Percentiles rank a stretch among this genome's conserved stretches.
These are phyloP conservation scores for Eublepharis macularius DNA, from an alignment of 2,113 vertebrate genomes.

Conservation along the genomic window DNA sequence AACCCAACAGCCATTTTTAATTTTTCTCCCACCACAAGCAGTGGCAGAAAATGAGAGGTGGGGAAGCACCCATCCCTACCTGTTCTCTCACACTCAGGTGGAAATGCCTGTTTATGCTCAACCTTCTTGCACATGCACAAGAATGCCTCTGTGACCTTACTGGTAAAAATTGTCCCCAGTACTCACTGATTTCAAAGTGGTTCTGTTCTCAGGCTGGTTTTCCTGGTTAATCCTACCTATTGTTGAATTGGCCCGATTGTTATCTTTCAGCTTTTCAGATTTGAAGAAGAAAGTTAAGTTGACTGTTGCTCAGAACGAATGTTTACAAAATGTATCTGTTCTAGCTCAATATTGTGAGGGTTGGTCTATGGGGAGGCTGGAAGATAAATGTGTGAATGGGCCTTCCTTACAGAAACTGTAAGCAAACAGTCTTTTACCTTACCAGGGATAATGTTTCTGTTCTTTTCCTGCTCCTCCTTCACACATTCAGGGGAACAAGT, in stretches of 20 bases:
- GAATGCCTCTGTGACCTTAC: no score
- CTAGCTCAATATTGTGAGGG: neutral
- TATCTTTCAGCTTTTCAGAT: neutral
- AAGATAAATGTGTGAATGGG: neutral
- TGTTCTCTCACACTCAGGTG: no score
- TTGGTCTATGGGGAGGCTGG: neutral
- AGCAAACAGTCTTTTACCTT: no score
- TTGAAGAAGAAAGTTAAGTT: neutral
- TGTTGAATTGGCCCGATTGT: neutral
- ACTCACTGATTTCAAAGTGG: neutral
- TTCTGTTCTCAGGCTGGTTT: neutral
- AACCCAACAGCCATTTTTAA: no score
- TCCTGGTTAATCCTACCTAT: neutral
- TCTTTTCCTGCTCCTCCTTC: neutral
- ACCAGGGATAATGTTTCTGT: no score
- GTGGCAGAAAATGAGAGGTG: no score
- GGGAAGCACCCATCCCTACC: no score
- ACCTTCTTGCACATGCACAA: no score
- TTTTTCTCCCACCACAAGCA: no score
- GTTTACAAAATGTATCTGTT: neutral
- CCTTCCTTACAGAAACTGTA: neutral
- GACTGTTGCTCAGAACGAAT: neutral
- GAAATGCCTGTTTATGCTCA: no score
- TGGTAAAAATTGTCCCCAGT: neutral
- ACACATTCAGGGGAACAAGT: neutral